These are phyloP conservation scores for Limosa lapponica DNA, from an alignment of 2,797 vertebrate genomes.

Conservation along the genomic window DNA sequence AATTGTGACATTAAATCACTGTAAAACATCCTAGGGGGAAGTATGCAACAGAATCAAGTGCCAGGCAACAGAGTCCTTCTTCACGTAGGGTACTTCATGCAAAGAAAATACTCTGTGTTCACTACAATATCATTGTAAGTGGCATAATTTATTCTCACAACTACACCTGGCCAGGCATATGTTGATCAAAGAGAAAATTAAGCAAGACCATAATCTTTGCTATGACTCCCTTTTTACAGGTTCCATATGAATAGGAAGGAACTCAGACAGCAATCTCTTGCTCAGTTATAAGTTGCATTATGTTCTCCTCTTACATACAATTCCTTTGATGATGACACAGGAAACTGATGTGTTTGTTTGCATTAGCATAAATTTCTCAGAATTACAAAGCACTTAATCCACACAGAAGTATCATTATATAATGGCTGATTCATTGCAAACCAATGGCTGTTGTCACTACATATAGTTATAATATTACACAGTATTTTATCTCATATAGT, in stretches of 20 bases:
- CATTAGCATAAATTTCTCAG: background rate
- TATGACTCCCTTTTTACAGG: background rate
- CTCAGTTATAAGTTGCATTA: background rate
- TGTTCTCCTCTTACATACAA: background rate
- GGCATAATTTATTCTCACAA: background rate
- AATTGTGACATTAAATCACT: background rate
- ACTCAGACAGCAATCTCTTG: background rate
- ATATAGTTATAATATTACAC: background rate
- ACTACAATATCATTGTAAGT: background rate
- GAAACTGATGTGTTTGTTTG: background rate
- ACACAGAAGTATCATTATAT: background rate
- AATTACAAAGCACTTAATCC: background rate
- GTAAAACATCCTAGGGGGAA: background rate
- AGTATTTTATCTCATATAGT: background rate
- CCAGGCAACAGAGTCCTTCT: background rate
- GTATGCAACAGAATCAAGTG: background rate
- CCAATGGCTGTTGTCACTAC: background rate
- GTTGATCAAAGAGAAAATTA: background rate
- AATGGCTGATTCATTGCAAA: background rate
- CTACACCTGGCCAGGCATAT: background rate
- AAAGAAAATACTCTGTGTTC: background rate
- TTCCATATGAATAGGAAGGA: background rate
- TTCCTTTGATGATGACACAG: background rate
- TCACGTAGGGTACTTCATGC: accelerated
- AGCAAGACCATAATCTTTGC: background rate